These are phyloP conservation scores for Halyomorpha halys DNA, from an alignment of 1,140 invertebrate genomes.

Conservation along the genomic window DNA sequence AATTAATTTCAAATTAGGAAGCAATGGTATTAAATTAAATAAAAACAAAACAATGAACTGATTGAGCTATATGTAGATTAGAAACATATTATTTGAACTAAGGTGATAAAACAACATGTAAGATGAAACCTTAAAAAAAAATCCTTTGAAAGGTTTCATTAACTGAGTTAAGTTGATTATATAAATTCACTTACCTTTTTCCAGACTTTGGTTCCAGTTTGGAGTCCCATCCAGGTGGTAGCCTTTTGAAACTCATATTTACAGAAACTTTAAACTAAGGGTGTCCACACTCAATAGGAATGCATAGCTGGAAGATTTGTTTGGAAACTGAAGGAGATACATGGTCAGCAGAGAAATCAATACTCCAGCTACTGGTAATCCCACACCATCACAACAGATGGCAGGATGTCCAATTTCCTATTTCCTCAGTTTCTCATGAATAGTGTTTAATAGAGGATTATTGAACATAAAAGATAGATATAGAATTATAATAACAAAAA, in stretches of 20 bases:
- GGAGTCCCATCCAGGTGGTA: conserved; percentile 31
- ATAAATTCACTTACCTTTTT: conserved; percentile 28
- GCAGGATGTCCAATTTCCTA: too few relatives aligned
- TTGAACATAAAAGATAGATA: too few relatives aligned
- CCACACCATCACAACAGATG: too few relatives aligned
- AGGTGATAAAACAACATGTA: background rate
- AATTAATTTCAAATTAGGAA: conserved; percentile 1
- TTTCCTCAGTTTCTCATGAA: too few relatives aligned
- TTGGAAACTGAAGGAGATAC: too few relatives aligned
- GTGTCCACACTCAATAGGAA: too few relatives aligned
- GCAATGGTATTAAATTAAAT: background rate
- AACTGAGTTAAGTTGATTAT: conserved; percentile 12
- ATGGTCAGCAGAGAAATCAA: too few relatives aligned
- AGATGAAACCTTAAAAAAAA: background rate
- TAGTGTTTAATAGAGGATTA: too few relatives aligned
- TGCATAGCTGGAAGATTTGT: too few relatives aligned
- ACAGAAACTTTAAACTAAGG: background rate
- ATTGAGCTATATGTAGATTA: background rate
- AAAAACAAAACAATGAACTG: background rate
- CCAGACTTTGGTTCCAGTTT: conserved; percentile 31
- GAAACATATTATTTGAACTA: background rate
- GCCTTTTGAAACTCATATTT: conserved; percentile 8
- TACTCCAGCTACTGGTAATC: too few relatives aligned
- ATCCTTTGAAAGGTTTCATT: background rate
- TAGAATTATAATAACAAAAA: too few relatives aligned